Conservation (phyloP, 2,113 vertebrate genomes). For the Pteruthius melanotis region DNA sequence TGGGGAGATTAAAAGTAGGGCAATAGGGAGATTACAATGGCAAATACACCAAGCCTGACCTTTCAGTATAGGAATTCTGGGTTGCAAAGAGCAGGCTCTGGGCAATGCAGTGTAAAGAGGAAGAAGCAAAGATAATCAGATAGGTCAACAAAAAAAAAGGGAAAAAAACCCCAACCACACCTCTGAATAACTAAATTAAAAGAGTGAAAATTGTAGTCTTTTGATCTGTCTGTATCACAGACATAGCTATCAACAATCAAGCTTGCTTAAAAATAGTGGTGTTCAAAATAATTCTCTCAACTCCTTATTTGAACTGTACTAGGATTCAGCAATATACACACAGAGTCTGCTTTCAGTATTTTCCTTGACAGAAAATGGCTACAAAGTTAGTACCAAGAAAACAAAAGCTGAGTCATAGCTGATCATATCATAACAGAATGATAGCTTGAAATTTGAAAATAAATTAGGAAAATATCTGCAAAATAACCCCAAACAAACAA, state of each 20-base stretch:
- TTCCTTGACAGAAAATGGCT: not conserved
- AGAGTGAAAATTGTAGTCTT: not conserved
- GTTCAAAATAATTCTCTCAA: not conserved
- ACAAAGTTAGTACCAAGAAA: not conserved
- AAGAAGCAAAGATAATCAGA: not conserved
- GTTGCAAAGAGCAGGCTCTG: not conserved
- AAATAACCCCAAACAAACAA: not conserved
- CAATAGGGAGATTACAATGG: not conserved
- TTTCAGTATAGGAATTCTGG: not conserved
- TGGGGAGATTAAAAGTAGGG: not conserved
- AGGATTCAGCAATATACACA: not conserved
- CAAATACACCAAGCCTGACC: not conserved
- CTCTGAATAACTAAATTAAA: not conserved
- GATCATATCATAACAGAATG: not conserved
- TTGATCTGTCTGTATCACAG: not conserved
- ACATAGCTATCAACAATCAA: not conserved
- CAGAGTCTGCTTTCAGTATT: not conserved
- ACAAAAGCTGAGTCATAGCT: not conserved
- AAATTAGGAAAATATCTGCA: not conserved
- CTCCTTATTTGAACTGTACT: not conserved
- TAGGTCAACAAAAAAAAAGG: not conserved
- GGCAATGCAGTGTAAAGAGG: not conserved
- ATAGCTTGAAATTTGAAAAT: not conserved
- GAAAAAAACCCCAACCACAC: rapidly evolving
- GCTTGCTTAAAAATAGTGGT: not conserved